Conservation (phyloP, 2,888 invertebrate genomes). For the Trissolcus brochymenae region DNA sequence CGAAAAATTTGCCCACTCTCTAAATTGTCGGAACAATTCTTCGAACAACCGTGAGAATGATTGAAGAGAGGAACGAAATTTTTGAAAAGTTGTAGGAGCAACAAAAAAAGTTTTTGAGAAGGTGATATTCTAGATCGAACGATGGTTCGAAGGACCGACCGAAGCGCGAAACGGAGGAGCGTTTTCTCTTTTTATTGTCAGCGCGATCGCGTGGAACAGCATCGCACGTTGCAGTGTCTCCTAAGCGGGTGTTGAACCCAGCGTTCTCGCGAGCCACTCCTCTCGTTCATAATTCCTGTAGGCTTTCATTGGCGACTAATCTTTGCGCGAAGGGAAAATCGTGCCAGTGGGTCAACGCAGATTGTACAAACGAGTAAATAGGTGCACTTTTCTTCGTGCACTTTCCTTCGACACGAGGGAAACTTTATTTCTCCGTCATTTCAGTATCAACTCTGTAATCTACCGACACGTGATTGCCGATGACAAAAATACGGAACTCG, state of each 20-base stretch:
- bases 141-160: neutral
- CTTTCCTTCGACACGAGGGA: slow-evolving; percentile 62
- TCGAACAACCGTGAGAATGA: slow-evolving; percentile 43
- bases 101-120: no score
- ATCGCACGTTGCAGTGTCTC: slow-evolving; percentile 44
- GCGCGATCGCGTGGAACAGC: slow-evolving; percentile 35
- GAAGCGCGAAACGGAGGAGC: slow-evolving; percentile 2
- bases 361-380: slow-evolving; percentile 61
- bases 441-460: slow-evolving; percentile 52
- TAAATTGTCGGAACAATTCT: slow-evolving; percentile 22
- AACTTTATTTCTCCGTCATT: slow-evolving; percentile 60
- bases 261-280: slow-evolving; percentile 54
- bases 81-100: no score
- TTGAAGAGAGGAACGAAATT: neutral
- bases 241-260: slow-evolving; percentile 56
- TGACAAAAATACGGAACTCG: slow-evolving; percentile 35
- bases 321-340: slow-evolving; percentile 65
- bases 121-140: neutral
- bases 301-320: slow-evolving; percentile 63
- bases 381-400: slow-evolving; percentile 63
- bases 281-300: slow-evolving; percentile 59
- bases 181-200: slow-evolving; percentile 51
- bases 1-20: slow-evolving; percentile 10
- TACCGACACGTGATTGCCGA: slow-evolving; percentile 38
- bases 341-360: slow-evolving; percentile 64